A percentile compares a stretch with the other conserved stretches of the same genome.
These are phyloP conservation scores for Kryptolebias marmoratus DNA, from an alignment of 2,113 vertebrate genomes.

Conservation along the genomic window DNA sequence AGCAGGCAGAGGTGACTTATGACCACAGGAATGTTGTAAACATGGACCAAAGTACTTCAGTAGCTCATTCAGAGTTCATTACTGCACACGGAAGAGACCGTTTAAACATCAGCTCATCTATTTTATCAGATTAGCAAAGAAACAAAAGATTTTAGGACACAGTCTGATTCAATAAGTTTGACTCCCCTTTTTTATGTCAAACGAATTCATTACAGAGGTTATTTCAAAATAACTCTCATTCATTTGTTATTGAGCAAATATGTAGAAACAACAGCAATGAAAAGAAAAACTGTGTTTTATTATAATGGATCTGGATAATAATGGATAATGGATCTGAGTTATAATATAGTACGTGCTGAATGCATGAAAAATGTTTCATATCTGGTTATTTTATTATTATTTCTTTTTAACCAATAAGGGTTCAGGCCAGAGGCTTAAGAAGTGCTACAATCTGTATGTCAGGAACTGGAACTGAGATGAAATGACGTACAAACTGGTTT, in stretches of 20 bases:
- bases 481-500: slow-evolving; percentile 19
- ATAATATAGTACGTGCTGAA: not conserved
- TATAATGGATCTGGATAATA: not conserved
- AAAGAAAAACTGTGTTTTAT: too few species aligned
- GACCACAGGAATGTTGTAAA: slow-evolving; percentile 46
- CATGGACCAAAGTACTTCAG: slow-evolving; percentile 3
- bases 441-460: slow-evolving; percentile 30
- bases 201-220: too few species aligned
- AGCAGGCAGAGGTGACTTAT: slow-evolving; percentile 41
- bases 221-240: too few species aligned
- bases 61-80: not conserved
- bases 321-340: not conserved
- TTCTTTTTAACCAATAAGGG: slow-evolving; percentile 9
- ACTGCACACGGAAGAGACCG: not conserved
- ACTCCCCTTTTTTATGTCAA: too few species aligned
- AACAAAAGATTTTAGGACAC: not conserved
- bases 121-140: not conserved
- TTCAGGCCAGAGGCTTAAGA: slow-evolving; percentile 21
- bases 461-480: slow-evolving; percentile 9
- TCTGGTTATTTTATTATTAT: slow-evolving; percentile 36
- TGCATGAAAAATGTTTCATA: slow-evolving; percentile 4
- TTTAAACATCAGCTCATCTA: slow-evolving; percentile 16
- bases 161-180: not conserved
- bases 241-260: too few species aligned
- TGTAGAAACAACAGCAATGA: too few species aligned